Evolutionary conservation across 2,888 invertebrate genomes (phyloP).

Genomic region (Parnassius orleans): DNA sequence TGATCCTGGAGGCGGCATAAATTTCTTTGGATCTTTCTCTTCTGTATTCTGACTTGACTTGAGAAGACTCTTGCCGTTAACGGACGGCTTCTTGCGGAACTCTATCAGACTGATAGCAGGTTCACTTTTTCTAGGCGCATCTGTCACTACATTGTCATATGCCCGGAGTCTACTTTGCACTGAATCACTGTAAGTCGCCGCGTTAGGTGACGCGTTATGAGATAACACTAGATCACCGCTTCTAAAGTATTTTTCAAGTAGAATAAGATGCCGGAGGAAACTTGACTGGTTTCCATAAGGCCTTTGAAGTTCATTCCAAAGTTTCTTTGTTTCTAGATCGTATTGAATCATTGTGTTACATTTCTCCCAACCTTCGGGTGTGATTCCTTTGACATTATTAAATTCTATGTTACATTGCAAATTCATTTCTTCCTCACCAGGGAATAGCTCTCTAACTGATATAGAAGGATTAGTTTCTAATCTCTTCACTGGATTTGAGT

Average conservation of each 20-base stretch:
- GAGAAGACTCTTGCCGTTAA: conserved; percentile 70
- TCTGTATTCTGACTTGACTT: conserved; percentile 61
- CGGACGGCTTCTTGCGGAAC: conserved; percentile 65
- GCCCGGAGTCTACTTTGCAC: conserved; percentile 89
- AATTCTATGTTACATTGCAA: conserved; percentile 89
- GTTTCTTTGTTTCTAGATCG: conserved; percentile 88
- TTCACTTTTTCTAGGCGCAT: conserved; percentile 53
- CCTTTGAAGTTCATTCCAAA: conserved; percentile 91
- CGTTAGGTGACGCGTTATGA: conserved; percentile 86
- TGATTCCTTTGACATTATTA: conserved; percentile 84
- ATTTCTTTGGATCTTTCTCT: conserved; percentile 55
- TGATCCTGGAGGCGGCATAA: conserved; percentile 56
- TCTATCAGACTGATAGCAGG: conserved; percentile 65
- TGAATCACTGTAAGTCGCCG: conserved; percentile 89
- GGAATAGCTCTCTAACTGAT: conserved; percentile 89
- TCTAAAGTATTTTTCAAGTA: conserved; percentile 91
- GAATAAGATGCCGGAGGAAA: conserved; percentile 89
- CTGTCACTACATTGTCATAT: conserved; percentile 83
- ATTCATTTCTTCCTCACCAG: conserved; percentile 91
- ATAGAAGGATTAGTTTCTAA: conserved; percentile 91
- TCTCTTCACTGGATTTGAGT: conserved; percentile 83
- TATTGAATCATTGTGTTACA: conserved; percentile 90
- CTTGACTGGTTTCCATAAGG: conserved; percentile 94
- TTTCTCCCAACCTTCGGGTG: conserved; percentile 92
- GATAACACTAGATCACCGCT: conserved; percentile 89